A percentile compares a stretch with the other conserved stretches of the same genome.
These are phyloP conservation scores for Umimayanthus kanabou DNA, from an alignment of 92 coral and sea anemone genomes.

Conservation along the genomic window DNA sequence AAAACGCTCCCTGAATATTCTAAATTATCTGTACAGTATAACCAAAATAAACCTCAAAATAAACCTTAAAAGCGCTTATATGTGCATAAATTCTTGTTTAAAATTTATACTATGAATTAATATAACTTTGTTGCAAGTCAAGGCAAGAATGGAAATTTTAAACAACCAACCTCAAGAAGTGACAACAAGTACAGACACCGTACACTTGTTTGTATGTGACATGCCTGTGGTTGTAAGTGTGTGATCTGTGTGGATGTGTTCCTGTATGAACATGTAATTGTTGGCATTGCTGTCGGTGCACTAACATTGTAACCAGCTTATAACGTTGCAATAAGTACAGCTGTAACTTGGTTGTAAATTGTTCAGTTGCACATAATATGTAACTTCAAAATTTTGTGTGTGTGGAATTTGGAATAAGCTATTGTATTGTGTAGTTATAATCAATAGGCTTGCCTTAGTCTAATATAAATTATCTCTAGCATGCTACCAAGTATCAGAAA, in stretches of 20 bases:
- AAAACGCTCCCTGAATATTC: background rate
- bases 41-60: background rate
- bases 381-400: background rate
- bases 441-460: background rate
- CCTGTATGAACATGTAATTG: background rate
- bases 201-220: conserved; percentile 12
- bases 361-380: background rate
- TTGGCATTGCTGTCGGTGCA: background rate
- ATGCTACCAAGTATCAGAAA: background rate
- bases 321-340: background rate
- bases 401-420: background rate
- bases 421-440: background rate
- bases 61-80: background rate
- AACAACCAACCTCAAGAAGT: background rate
- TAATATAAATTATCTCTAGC: background rate
- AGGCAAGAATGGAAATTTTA: background rate
- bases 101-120: background rate
- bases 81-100: background rate
- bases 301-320: background rate
- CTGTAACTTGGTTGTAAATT: background rate
- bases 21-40: background rate
- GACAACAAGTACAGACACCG: conserved; percentile 32
- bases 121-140: background rate
- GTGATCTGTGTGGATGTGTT: background rate
- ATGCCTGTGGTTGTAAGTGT: background rate